Base-by-base conservation (phyloP, 2,797 vertebrate genomes). In the Neosilurus hyrtlii region DNA sequence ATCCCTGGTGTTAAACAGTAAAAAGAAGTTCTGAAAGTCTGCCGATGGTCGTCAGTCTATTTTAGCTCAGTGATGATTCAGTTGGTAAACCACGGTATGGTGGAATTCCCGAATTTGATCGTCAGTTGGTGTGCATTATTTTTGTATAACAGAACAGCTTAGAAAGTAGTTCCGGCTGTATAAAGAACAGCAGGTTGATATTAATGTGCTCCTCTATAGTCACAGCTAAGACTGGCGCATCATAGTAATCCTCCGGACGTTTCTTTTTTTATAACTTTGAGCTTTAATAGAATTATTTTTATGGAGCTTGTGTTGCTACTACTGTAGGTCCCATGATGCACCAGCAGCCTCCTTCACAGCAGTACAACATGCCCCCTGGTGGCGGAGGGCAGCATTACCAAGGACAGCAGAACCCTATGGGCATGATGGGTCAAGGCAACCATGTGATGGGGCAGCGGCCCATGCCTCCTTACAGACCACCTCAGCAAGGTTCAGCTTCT, bases 391-490 rank as follows among this genome's bases (percentile, higher is more conserved):
- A 99, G 86, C 98, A 99, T 92, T 99, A 99, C 91, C 98, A 98
- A 90, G 98, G 97, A 26, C 98, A 99, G 86, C 98, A 99, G 91
- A 97, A 95, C 14, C 96, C 98, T 0, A 98, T 99, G 96, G 96
- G 94, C 80, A 98, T 99, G 96, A 99, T 99, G 96, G 95, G 96
- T 35, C 97, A 99, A 89, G 97, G 97, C 80, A 99, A 97, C 90
- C 98, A 99, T 74, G 97, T 99, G 91, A 98, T 99, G 94, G 96
- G 95, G 20, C 98, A 99, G 94, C 96, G 98, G 86, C 97, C 97
- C 86, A 99, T 99, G 94, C 98, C 98, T 22, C 98, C 97, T 0
- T 99, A 99, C 89, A 96, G 98, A 88, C 97, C 98, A 2, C 97
- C 98, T 24, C 98, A 99, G 89, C 98, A 98, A 96, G 98, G 98